Evolutionary conservation across 2,113 vertebrate genomes (phyloP).

Genomic region (Diphyllodes magnificus): DNA sequence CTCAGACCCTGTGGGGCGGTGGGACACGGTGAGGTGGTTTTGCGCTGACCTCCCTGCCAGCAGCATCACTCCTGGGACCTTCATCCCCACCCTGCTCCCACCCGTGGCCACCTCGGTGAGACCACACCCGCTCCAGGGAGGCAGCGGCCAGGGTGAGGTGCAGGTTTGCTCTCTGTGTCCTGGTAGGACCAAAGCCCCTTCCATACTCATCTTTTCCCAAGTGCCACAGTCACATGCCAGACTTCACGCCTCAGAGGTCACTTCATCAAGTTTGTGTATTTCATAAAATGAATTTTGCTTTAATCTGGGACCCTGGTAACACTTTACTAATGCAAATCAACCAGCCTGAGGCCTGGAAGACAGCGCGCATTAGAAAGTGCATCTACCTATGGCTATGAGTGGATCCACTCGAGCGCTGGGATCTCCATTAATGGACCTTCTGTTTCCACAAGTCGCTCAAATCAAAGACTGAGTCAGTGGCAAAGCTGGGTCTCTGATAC

Average conservation of each 20-base stretch:
- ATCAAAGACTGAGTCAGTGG: neutral
- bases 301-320: neutral
- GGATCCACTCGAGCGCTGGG: neutral
- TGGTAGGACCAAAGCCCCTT: neutral
- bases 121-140: rapidly evolving
- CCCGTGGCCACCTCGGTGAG: rapidly evolving
- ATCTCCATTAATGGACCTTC: neutral
- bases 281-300: neutral
- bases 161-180: neutral
- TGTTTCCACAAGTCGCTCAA: neutral
- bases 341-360: neutral
- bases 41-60: rapidly evolving
- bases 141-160: rapidly evolving
- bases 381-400: too few species aligned
- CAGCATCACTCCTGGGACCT: neutral
- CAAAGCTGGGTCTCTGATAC: neutral
- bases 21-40: rapidly evolving
- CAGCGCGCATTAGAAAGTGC: neutral
- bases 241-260: neutral
- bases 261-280: neutral
- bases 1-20: slow-evolving; percentile 64
- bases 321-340: neutral
- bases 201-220: neutral
- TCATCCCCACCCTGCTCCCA: neutral
- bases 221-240: neutral